Conservation (phyloP, 2,797 vertebrate genomes). For the Spheniscus humboldti region DNA sequence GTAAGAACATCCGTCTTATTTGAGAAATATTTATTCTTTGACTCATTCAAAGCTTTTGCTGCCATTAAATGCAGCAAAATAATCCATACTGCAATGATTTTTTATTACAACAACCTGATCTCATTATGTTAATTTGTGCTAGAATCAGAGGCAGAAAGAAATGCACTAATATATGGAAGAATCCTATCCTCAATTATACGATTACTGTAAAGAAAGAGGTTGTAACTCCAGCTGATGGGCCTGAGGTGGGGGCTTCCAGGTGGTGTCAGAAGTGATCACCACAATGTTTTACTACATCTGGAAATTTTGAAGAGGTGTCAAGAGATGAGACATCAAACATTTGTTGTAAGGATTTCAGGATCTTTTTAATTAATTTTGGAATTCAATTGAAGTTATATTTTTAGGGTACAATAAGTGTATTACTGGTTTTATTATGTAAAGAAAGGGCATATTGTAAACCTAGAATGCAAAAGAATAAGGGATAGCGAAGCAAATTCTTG, state of each 20-base stretch:
- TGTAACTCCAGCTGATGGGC: conserved; percentile 70
- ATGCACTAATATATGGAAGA: conserved; percentile 68
- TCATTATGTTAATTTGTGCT: neutral
- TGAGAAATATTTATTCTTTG: neutral
- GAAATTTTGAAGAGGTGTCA: conserved; percentile 64
- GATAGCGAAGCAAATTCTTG: neutral
- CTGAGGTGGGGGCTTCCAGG: conserved; percentile 60
- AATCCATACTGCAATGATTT: neutral
- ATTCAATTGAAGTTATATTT: neutral
- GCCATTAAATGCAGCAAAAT: neutral
- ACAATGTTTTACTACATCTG: conserved; percentile 42
- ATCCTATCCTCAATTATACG: conserved; percentile 63
- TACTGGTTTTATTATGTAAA: neutral
- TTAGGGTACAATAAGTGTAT: neutral
- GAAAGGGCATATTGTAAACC: neutral
- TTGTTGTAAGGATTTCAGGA: conserved; percentile 49
- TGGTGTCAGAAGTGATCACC: conserved; percentile 54
- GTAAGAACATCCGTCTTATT: neutral
- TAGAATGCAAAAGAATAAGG: neutral
- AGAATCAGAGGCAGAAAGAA: conserved; percentile 71
- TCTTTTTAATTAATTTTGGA: neutral
- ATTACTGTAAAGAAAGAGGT: conserved; percentile 68
- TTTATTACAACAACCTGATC: neutral
- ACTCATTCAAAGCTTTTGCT: neutral
- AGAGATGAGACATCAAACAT: conserved; percentile 45